These are phyloP conservation scores for Doryteuthis pealeii DNA, from an alignment of 1,140 invertebrate species.

Conservation along the genomic window DNA sequence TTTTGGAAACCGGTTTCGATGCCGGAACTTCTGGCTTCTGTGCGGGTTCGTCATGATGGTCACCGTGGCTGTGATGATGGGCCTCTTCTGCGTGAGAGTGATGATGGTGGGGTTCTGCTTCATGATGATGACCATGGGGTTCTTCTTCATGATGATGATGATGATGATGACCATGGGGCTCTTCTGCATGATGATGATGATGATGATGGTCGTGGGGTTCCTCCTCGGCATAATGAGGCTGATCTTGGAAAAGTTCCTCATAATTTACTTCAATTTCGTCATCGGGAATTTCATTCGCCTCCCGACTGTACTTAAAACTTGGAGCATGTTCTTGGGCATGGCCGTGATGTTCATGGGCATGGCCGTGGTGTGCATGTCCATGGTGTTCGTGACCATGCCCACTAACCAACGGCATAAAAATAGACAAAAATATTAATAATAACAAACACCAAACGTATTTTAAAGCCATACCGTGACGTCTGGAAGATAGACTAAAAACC, in stretches of 20 bases:
- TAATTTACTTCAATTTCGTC: conserved; percentile 38
- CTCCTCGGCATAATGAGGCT: conserved; percentile 27
- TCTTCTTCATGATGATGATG: conserved; percentile 24
- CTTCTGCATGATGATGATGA: conserved; percentile 46
- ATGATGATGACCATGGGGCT: conserved; percentile 31
- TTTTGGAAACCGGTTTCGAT: conserved; percentile 16
- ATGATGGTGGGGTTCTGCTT: background rate
- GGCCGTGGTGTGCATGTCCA: conserved; percentile 23
- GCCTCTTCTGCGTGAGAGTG: conserved; percentile 11
- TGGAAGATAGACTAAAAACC: too few species aligned
- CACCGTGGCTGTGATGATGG: conserved; percentile 24
- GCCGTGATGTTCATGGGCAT: conserved; percentile 25
- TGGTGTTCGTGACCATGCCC: conserved; percentile 13
- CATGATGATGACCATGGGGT: conserved; percentile 14
- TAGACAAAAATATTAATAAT: too few species aligned
- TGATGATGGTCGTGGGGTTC: too few species aligned
- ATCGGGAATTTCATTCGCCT: conserved; percentile 31
- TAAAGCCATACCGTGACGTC: too few species aligned
- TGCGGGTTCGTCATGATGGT: conserved; percentile 47
- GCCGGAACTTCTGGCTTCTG: conserved; percentile 32
- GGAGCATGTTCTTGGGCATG: conserved; percentile 27
- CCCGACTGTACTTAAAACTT: conserved; percentile 37
- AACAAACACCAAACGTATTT: too few species aligned
- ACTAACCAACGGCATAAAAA: too few species aligned
- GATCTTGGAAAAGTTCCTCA: too few species aligned